These are phyloP conservation scores for Coelopa frigida DNA, from an alignment of 1,140 invertebrate species.

Conservation along the genomic window DNA sequence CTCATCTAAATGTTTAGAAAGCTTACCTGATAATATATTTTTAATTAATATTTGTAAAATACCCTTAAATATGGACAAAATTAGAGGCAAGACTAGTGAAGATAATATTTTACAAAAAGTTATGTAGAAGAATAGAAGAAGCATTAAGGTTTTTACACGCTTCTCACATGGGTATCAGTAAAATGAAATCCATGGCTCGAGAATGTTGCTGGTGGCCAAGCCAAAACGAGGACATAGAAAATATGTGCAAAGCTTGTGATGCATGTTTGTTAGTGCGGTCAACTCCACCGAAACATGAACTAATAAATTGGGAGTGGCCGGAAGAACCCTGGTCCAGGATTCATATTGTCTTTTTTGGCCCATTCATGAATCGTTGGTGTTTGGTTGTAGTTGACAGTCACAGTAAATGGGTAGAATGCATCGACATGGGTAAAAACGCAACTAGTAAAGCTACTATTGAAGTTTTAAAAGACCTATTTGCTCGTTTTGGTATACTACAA, in stretches of 20 bases:
- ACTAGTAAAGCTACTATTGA: not conserved
- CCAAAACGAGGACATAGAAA: too few relatives aligned
- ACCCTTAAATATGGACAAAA: not conserved
- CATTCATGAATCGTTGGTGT: constrained; percentile 6
- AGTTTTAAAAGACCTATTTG: constrained; percentile 15
- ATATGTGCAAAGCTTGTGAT: too few relatives aligned
- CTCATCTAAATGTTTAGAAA: not conserved
- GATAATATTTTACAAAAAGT: not conserved
- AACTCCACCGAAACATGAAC: too few relatives aligned
- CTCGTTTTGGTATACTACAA: too few relatives aligned
- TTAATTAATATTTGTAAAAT: not conserved
- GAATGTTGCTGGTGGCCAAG: too few relatives aligned
- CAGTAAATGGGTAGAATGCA: constrained; percentile 10
- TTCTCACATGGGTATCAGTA: constrained; percentile 10
- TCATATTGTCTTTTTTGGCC: constrained; percentile 11
- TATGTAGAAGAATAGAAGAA: not conserved
- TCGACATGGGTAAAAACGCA: constrained; percentile 4
- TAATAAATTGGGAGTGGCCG: too few relatives aligned
- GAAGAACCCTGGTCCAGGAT: not conserved
- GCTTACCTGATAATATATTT: too few relatives aligned
- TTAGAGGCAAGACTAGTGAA: not conserved
- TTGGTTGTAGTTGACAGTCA: constrained; percentile 3
- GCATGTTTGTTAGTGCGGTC: too few relatives aligned
- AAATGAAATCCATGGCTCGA: too few relatives aligned
- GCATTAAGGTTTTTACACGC: not conserved